These are phyloP conservation scores for Aurelia aurita DNA, from an alignment of 30 jellyfish, hydroid and myxozoan species.

Conservation along the genomic window DNA sequence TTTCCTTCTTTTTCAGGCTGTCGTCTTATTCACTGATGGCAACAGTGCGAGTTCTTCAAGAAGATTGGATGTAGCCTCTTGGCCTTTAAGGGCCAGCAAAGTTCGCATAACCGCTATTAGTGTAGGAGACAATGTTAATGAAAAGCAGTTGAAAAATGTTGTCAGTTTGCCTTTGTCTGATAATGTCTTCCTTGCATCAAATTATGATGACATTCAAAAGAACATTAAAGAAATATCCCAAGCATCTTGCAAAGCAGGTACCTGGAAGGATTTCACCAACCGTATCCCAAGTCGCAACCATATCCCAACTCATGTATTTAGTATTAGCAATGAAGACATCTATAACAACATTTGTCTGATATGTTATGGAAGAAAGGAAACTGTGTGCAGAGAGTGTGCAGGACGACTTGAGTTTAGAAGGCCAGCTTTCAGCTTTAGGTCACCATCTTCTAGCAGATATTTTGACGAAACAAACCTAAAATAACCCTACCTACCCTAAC, in stretches of 20 bases:
- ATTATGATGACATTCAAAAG: conserved; percentile 92
- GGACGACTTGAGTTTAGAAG: too few relatives aligned
- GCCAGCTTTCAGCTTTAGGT: too few relatives aligned
- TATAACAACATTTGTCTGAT: too few relatives aligned
- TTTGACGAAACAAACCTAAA: too few relatives aligned
- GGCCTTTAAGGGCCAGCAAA: conserved; percentile 91
- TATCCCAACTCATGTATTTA: too few relatives aligned
- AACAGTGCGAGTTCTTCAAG: conserved; percentile 76
- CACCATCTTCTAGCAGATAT: too few relatives aligned
- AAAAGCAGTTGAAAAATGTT: conserved; percentile 76
- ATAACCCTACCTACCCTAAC: too few relatives aligned
- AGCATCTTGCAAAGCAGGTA: conserved; percentile 97
- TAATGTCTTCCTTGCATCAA: conserved; percentile 91
- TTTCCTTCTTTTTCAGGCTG: conserved; percentile 64
- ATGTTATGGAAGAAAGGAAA: too few relatives aligned
- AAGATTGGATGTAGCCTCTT: conserved; percentile 94
- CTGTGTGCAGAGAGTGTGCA: too few relatives aligned
- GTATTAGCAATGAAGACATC: too few relatives aligned
- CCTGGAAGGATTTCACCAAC: background rate
- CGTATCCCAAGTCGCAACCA: too few relatives aligned
- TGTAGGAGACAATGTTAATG: conserved; percentile 84
- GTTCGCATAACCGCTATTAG: conserved; percentile 90
- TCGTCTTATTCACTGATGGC: conserved; percentile 91
- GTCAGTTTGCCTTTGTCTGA: conserved; percentile 91
- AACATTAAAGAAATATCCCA: conserved; percentile 80